A percentile compares a stretch with the other conserved stretches of the same genome.
Evolutionary conservation across 2,888 invertebrate species (phyloP).

Genomic region (Nemotelus nigrinus): DNA sequence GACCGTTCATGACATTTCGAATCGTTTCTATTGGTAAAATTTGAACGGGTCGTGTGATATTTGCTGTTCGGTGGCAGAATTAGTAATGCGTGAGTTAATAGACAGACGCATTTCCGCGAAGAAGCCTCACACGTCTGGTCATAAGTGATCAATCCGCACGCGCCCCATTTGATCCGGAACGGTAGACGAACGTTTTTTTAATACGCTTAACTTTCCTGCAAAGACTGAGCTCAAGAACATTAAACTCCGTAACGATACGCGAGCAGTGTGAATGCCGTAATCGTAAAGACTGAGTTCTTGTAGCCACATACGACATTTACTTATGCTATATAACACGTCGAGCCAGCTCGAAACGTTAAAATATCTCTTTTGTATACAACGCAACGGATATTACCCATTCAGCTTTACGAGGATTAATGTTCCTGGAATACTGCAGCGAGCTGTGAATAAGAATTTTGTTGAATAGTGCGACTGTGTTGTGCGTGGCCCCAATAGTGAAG

Average conservation of each 20-base stretch:
- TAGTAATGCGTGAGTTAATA: no score
- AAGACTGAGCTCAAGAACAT: slow-evolving; percentile 50
- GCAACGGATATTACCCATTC: slow-evolving; percentile 3
- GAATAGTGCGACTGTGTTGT: not conserved
- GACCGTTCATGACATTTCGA: no score
- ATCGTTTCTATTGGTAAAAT: no score
- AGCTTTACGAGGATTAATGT: slow-evolving; percentile 46
- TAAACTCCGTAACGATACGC: not conserved
- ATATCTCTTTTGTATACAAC: not conserved
- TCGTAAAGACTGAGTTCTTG: slow-evolving; percentile 51
- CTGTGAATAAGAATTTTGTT: not conserved
- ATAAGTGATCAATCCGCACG: not conserved
- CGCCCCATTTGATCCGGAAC: slow-evolving; percentile 5
- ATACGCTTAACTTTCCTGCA: slow-evolving; percentile 1
- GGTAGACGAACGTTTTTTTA: slow-evolving; percentile 6
- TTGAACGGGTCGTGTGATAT: no score
- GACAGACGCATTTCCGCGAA: not conserved
- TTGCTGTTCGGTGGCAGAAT: no score
- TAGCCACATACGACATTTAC: slow-evolving; percentile 45
- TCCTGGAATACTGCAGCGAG: slow-evolving; percentile 35
- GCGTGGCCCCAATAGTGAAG: not conserved
- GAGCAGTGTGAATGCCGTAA: not conserved
- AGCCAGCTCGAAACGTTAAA: no score
- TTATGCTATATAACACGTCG: no score
- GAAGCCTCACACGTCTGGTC: not conserved